Base-by-base conservation (phyloP, 2,888 invertebrate species). In the Baccha elongata region DNA sequence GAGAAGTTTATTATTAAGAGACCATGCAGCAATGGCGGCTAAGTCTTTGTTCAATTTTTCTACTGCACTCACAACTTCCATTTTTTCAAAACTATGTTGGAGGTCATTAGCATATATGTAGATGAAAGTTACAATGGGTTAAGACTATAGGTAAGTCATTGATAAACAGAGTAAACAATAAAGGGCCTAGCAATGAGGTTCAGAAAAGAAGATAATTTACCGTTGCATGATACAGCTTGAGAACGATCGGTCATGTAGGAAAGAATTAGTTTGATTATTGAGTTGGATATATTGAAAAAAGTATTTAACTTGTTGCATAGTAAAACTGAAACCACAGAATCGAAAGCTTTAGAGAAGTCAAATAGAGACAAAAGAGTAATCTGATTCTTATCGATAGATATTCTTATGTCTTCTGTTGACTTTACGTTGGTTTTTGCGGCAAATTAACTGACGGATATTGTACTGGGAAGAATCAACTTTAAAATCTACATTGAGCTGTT, bases 21-120 rank as follows among this genome's bases (percentile, higher is more conserved):
- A 40, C 37, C 55, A 58, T 29, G 29, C 2, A 29, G 29, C 6
- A 8, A 29, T 29, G 29, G 29, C 2, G 29, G 1, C 7, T 10
- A 29, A 29, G 10, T 29, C 29, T 29, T 8, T 29, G 10, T 29
- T 29, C 10, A 29, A 29, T 29, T 29, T 29, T 6, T 29, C 29
- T n/a, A 37, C 37, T 2, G 11, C 37, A 37, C 13, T 5, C 13
- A n/a, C 37, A n/a, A 37, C 37, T 4, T 3, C 1, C 1, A 2
- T 17, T 15, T 40, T 40, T 7, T 40, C 15, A 15, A 40, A 40
- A 8, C 15, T 2, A n/a, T 62, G 7, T 58, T 58, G 40, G 5
- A 58, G 23, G 15, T 44, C 44, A 42, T 60, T 29, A 10, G 60
- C 42, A 11, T 53, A 53, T 19, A n/a, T n/a, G n/a, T n/a, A 53